Evolutionary conservation across 2,888 invertebrate genomes (phyloP), one percentile per base, ranked within the genome.

Genomic region (Azorinus chamasolen): DNA sequence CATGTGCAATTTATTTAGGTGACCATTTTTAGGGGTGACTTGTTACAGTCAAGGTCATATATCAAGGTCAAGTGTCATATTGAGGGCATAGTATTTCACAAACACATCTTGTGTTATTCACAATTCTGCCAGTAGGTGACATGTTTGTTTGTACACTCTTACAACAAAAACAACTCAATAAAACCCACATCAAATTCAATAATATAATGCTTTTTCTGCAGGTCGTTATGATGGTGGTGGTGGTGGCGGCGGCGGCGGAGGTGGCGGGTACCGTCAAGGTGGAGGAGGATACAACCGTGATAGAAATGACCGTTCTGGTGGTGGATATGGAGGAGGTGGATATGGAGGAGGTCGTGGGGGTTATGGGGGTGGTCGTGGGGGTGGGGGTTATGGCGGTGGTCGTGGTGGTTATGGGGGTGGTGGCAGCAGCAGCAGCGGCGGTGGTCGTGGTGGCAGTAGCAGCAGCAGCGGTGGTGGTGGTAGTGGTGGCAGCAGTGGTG

Each of bases 401-500:
- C 45, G 65, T 20, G 41, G 61, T 32, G 45, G 54, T 16, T 12
- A 25, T 43, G 39, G 48, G 18, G 24, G 41, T 8, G 24, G 25
- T 20, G 39, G 50, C n/a, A 27, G 58, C 41, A 48, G 59, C 39
- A 58, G 64, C 22, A 16, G 51, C 20, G 25, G 27, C 16, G 25
- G 37, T 16, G 39, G 32, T 8, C 45, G 61, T 16, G 27, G 25
- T 20, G 46, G 55, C 18, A 48, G 62, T 18, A 22, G 41, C 8
- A 41, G 53, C 18, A 22, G 48, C 1, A 12, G 48, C 32, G 62
- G 69, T 18, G 73, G 65, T 14, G 50, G 48, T 24, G 32, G 53
- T 39, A n/a, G 74, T 39, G 76, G 78, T 16, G 70, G 81, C 20
- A 61, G 65, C 25, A 66, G 72, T 22, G 57, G 50, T 25, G 69